A percentile compares a stretch with the other conserved stretches of the same genome.
phyloP scores from a whole-genome alignment of 2,888 invertebrate genomes.

The Acleris cristana region DNA sequence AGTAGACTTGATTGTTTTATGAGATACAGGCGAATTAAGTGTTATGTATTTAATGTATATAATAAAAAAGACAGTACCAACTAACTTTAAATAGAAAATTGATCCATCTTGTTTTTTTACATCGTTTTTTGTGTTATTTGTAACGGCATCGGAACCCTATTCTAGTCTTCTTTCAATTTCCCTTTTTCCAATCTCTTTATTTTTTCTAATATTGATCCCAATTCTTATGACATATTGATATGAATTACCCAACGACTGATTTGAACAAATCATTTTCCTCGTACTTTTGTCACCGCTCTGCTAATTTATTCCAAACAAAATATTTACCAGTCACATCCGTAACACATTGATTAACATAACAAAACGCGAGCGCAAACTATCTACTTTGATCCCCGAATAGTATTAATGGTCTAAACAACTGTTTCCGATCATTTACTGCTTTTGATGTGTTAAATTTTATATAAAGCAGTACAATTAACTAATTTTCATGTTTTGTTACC shows the following conservation, averaged over 20 bases:
- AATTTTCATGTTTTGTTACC: neutral
- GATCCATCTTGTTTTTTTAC: too few species aligned
- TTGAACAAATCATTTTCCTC: neutral
- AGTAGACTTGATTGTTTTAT: too few species aligned
- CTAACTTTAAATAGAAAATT: too few species aligned
- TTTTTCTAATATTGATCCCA: too few species aligned
- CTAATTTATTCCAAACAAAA: neutral
- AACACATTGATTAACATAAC: constrained; percentile 6
- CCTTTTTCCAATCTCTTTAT: too few species aligned
- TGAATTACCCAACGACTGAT: neutral
- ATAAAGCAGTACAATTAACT: constrained; percentile 1
- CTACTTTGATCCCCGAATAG: constrained; percentile 17
- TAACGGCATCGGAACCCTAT: too few species aligned
- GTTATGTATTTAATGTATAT: too few species aligned
- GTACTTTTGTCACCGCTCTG: neutral
- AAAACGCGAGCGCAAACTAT: neutral
- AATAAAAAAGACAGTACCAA: too few species aligned
- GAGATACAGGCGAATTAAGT: too few species aligned
- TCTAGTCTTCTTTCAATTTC: too few species aligned
- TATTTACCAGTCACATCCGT: constrained; percentile 16
- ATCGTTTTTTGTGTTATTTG: too few species aligned
- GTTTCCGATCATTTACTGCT: neutral
- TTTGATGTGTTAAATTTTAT: neutral
- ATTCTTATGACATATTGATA: neutral
- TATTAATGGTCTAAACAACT: constrained; percentile 24